These are phyloP conservation scores for Mesochorus sp. DNA, from an alignment of 2,888 invertebrate genomes.

Conservation along the genomic window DNA sequence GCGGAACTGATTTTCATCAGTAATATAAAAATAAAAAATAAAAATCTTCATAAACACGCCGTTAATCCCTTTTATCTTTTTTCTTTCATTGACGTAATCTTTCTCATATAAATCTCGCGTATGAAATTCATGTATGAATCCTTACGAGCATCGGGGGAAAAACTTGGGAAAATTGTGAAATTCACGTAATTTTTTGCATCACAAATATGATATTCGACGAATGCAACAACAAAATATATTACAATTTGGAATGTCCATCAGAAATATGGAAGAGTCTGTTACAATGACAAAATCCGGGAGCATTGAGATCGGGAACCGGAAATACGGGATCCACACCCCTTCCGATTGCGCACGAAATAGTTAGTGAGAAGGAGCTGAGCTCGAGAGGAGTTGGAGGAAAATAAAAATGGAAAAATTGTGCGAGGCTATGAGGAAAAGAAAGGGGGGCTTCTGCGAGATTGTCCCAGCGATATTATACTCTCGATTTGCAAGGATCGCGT, in stretches of 20 bases:
- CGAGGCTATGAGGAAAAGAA: constrained; percentile 26
- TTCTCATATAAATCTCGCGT: background rate
- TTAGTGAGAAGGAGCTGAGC: background rate
- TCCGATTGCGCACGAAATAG: constrained; percentile 40
- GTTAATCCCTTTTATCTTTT: background rate
- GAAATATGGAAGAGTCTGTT: constrained; percentile 16
- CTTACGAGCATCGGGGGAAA: too few relatives aligned
- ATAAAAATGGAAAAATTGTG: constrained; percentile 43
- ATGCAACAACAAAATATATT: constrained; percentile 7
- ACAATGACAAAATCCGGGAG: constrained; percentile 41
- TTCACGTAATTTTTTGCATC: constrained; percentile 2
- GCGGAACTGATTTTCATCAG: background rate
- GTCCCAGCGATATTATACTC: constrained; percentile 55
- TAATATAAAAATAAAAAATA: background rate
- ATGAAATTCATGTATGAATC: too few relatives aligned
- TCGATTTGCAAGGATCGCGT: constrained; percentile 58
- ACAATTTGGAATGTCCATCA: background rate
- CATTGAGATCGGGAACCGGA: constrained; percentile 38
- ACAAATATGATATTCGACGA: background rate
- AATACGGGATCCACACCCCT: constrained; percentile 27
- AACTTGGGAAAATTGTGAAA: too few relatives aligned
- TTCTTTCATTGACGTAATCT: constrained; percentile 1
- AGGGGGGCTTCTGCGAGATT: constrained; percentile 42
- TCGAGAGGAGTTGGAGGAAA: constrained; percentile 14
- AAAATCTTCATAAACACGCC: background rate